Base-by-base conservation (phyloP, 2,113 vertebrate genomes). In the Eolophus roseicapilla region DNA sequence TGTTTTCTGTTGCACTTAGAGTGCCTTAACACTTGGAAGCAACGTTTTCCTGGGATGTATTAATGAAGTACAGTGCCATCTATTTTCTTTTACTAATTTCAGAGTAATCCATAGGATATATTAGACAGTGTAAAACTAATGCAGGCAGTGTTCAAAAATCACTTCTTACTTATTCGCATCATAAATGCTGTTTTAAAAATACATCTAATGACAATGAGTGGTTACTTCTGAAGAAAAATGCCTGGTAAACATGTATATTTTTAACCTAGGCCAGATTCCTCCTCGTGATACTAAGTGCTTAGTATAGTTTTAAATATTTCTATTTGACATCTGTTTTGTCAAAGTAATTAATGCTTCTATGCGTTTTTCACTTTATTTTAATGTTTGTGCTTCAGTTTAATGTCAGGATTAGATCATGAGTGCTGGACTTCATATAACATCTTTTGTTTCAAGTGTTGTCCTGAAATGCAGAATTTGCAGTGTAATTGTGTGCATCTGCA, bases 241-340 rank as follows among this genome's bases (percentile, higher is more conserved):
- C 21, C 25, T 74, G 16, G 41, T 37, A 73, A 78, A 43, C 0
- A 0, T 46, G 11, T 64, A 17, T 77, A 63, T 33, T 9, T 67
- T 90, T 53, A 79, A 31, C 46, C 6, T 62, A 29, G 20, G 27
- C 20, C 44, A 44, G 79, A 31, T n/a, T 75, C 13, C 25, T 65
- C 75, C 37, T 68, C 18, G 27, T 2, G 1, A 2, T 27, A 37
- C 8, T 18, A 59, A 53, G 29, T 75, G 82, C 13, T 35, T 35
- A 7, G 2, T 64, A 2, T 27, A 39, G 3, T 11, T 69, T 83
- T 69, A 73, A 23, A 0, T 69, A 50, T 64, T 92, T 64, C 33
- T 16, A 7, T 77, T 50, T 77, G 47, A 23, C 3, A 5, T 46
- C 5, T 0, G 0, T 68, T 63, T 4, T 46, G 28, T 12, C 15